Evolutionary conservation across 2,113 vertebrate genomes (phyloP).

Genomic region (Carassius auratus): DNA sequence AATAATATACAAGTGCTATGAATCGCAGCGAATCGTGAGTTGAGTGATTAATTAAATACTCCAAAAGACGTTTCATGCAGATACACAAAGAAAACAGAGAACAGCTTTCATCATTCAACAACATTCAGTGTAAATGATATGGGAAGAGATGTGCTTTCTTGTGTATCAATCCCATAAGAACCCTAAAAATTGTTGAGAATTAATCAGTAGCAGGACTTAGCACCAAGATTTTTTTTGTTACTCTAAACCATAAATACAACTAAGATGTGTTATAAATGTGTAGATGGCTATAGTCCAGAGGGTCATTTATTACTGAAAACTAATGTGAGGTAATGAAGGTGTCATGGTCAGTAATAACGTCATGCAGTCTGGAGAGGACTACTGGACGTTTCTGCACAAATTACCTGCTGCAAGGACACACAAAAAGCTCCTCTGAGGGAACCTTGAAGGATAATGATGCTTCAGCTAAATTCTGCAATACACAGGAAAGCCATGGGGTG

Average conservation of each 20-base stretch:
- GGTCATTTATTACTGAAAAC: conserved; percentile 12
- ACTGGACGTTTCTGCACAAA: conserved; percentile 9
- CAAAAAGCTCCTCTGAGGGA: conserved; percentile 8
- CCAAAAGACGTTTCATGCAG: not conserved
- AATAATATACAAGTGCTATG: too few relatives aligned
- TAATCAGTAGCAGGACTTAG: not conserved
- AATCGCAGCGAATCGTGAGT: too few relatives aligned
- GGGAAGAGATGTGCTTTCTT: not conserved
- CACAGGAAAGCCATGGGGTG: not conserved
- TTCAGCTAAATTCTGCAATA: not conserved
- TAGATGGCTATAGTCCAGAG: conserved; percentile 20
- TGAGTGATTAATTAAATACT: not conserved
- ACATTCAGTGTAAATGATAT: not conserved
- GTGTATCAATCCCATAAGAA: not conserved
- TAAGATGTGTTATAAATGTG: conserved; percentile 12
- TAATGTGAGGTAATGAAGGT: conserved; percentile 30
- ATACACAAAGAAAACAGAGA: not conserved
- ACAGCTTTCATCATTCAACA: not conserved
- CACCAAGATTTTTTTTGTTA: not conserved
- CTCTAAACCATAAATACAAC: not conserved
- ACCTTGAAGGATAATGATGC: conserved; percentile 33
- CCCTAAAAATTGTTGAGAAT: not conserved
- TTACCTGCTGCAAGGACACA: conserved; percentile 32
- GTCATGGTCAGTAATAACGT: conserved; percentile 27
- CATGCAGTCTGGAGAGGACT: not conserved